Base-by-base conservation (phyloP, 2,888 invertebrate species). In the Papilio elwesi region DNA sequence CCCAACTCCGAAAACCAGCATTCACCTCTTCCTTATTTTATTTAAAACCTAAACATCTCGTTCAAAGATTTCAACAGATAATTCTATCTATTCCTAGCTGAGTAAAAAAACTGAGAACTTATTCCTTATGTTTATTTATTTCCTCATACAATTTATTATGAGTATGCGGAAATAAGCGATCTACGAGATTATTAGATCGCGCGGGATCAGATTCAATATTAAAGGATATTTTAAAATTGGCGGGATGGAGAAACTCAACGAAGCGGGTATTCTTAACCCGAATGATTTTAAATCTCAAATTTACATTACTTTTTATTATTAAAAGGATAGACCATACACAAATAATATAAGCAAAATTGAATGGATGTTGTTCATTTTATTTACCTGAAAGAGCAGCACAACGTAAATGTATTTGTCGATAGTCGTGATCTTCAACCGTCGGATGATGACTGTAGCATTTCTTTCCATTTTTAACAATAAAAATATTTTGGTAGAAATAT, bases 151-250 rank as follows among this genome's bases (percentile, higher is more conserved):
- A 59, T 59, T 13, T 26, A 26, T 59, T 59, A 59, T 9, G 59
- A 59, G 59, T 13, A 38, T 59, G 59, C n/a, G 59, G 59, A 59
- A 59, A 59, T 59, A 59, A 59, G 59, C 59, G 59, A 59, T 59
- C 59, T 59, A 6, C 10, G 59, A 59, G 59, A 59, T 59, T 59
- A 59, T 59, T 59, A 38, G 59, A 59, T 59, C 36, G 13, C n/a
- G 59, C n/a, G 13, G 59, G 38, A 67, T 53, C 55, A 38, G 55
- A 67, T 55, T 55, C 55, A 67, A 67, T 67, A 53, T 67, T 67
- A 55, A 8, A 67, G 43, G 67, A 55, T 16, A 67, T 67, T 67
- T 67, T 53, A 67, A 67, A 38, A 67, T 67, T 55, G 55, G 13
- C 67, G 16, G 67, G 53, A 55, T 47, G 67, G 55, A 67, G 53